Evolutionary conservation across 2,113 vertebrate genomes (phyloP).

Genomic region (Haplotaxodon microlepis): DNA sequence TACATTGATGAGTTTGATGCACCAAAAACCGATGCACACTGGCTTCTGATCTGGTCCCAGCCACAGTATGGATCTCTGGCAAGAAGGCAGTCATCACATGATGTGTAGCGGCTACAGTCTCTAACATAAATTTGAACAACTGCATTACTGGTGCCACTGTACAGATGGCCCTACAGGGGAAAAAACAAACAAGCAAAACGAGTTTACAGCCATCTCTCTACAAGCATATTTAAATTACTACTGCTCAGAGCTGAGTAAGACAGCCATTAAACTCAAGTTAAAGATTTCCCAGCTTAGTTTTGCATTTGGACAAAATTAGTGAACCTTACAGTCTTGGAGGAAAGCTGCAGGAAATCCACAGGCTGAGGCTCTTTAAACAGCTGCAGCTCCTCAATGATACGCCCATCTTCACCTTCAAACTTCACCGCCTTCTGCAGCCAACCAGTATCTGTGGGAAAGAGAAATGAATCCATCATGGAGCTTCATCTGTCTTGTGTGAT

Average conservation of each 20-base stretch:
- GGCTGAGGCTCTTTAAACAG: background rate
- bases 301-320: background rate
- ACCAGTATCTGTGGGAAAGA: background rate
- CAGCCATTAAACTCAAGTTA: background rate
- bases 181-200: background rate
- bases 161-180: slow-evolving; percentile 1
- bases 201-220: background rate
- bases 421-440: slow-evolving; percentile 15
- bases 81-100: slow-evolving; percentile 15
- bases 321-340: background rate
- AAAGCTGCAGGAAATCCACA: slow-evolving; percentile 8
- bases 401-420: background rate
- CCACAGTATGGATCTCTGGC: slow-evolving; percentile 16
- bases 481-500: background rate
- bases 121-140: background rate
- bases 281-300: background rate
- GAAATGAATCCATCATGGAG: background rate
- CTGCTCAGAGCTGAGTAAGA: background rate
- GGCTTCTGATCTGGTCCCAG: background rate
- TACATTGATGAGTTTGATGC: background rate
- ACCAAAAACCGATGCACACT: background rate
- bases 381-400: slow-evolving; percentile 18
- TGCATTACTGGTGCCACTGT: background rate
- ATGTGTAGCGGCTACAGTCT: slow-evolving; percentile 1
- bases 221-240: background rate